Conservation (phyloP, 2,888 invertebrate species). For the Lypha dubia region DNA sequence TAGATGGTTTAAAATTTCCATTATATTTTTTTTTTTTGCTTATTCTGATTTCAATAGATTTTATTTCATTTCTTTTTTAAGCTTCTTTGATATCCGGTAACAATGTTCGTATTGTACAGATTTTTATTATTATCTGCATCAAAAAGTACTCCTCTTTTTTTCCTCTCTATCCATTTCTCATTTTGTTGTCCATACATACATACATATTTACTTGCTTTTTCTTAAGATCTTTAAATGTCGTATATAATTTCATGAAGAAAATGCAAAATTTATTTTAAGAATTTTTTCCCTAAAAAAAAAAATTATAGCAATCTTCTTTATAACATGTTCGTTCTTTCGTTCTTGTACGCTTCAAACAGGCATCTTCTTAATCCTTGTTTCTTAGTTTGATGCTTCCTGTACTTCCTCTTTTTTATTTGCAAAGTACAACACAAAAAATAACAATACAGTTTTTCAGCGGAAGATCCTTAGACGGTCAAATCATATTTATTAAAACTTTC, state of each 20-base stretch:
- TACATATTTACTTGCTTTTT: not conserved
- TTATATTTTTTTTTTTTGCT: too few relatives aligned
- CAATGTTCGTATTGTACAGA: conserved; percentile 72
- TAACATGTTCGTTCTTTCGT: conserved; percentile 53
- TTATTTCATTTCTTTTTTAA: conserved; percentile 60
- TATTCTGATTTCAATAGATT: conserved; percentile 47
- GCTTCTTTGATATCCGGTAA: conserved; percentile 78
- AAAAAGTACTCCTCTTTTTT: conserved; percentile 44
- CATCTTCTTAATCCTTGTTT: conserved; percentile 68
- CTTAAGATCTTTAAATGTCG: conserved; percentile 62
- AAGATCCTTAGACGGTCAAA: conserved; percentile 72
- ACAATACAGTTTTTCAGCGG: conserved; percentile 54
- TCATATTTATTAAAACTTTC: conserved; percentile 41
- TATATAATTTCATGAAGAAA: conserved; percentile 73
- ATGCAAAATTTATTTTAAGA: conserved; percentile 53
- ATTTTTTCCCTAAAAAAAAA: conserved; percentile 71
- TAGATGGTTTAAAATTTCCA: conserved; percentile 62
- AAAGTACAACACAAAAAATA: conserved; percentile 24
- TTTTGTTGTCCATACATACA: conserved; percentile 46
- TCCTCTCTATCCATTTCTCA: conserved; percentile 12
- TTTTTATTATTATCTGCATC: conserved; percentile 44
- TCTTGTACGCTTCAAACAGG: conserved; percentile 59
- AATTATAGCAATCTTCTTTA: conserved; percentile 76
- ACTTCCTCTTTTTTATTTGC: conserved; percentile 70
- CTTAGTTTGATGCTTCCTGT: conserved; percentile 72